phyloP scores from a whole-genome alignment of 1,140 invertebrate genomes.

The Diploscapter pachys region DNA sequence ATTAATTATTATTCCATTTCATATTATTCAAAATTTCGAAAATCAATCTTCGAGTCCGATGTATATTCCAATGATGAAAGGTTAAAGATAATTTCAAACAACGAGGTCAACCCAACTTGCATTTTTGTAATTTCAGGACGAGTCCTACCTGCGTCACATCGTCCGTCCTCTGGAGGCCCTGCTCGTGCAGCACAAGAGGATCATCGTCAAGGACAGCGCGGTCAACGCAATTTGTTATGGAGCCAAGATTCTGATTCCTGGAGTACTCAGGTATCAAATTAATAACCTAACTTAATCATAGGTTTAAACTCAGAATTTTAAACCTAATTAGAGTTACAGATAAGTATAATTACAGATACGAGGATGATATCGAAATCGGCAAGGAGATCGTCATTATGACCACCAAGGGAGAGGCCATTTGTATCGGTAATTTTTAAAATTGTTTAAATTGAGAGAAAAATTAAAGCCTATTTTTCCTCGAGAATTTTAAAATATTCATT shows the following conservation, averaged over 20 bases:
- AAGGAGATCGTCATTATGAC: constrained; percentile 97
- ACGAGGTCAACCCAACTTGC: neutral
- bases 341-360: constrained; percentile 66
- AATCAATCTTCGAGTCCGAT: neutral
- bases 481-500: too few species aligned
- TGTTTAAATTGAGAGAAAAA: too few species aligned
- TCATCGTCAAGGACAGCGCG: constrained; percentile 96
- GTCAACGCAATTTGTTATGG: constrained; percentile 98
- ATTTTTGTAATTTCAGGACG: constrained; percentile 67
- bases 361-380: constrained; percentile 93
- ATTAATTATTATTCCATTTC: too few species aligned
- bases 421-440: constrained; percentile 67
- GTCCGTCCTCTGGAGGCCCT: constrained; percentile 90
- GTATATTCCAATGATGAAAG: neutral
- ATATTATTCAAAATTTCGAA: neutral
- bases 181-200: constrained; percentile 83
- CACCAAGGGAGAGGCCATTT: constrained; percentile 96
- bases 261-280: constrained; percentile 71
- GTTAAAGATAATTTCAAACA: neutral
- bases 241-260: constrained; percentile 89
- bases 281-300: too few species aligned
- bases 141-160: constrained; percentile 83
- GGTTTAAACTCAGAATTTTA: too few species aligned
- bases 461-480: too few species aligned
- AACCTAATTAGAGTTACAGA: too few species aligned